Conservation (phyloP, 2,888 invertebrate genomes). For the Polylopha cassiicola region DNA sequence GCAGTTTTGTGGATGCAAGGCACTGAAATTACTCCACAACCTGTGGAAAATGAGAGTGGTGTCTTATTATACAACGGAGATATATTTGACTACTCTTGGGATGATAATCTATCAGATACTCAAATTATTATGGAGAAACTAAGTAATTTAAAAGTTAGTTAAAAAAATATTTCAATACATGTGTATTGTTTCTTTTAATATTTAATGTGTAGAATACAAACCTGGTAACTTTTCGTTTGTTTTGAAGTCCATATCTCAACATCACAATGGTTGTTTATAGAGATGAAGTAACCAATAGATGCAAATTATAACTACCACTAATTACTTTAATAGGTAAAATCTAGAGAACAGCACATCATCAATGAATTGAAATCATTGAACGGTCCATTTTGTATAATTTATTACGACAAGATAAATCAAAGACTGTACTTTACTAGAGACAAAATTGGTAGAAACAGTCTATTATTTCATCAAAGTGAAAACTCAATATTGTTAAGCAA, state of each 20-base stretch:
- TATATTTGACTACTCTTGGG: slow-evolving; percentile 79
- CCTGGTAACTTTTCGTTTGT: no score
- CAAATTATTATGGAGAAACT: slow-evolving; percentile 62
- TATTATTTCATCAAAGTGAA: slow-evolving; percentile 78
- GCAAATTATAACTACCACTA: slow-evolving; percentile 20
- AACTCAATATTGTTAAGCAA: slow-evolving; percentile 68
- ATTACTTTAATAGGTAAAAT: slow-evolving; percentile 36
- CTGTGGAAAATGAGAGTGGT: slow-evolving; percentile 78
- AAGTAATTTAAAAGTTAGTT: slow-evolving; percentile 30
- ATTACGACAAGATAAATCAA: slow-evolving; percentile 78
- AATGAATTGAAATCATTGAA: slow-evolving; percentile 77
- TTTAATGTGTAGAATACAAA: no score
- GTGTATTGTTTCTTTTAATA: not conserved
- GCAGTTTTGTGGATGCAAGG: slow-evolving; percentile 93
- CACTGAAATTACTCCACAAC: slow-evolving; percentile 79
- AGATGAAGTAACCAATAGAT: no score
- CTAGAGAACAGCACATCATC: slow-evolving; percentile 45
- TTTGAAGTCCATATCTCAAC: no score
- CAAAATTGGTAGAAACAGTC: slow-evolving; percentile 89
- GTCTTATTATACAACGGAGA: slow-evolving; percentile 93
- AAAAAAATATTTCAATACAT: not conserved
- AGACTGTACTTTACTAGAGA: slow-evolving; percentile 90
- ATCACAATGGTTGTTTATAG: no score
- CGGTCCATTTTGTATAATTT: slow-evolving; percentile 92
- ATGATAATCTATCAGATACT: slow-evolving; percentile 69